Evolutionary conservation across 1,140 invertebrate species (phyloP), one percentile per base, ranked within the genome.

Genomic region (Lasaia peninsularis): DNA sequence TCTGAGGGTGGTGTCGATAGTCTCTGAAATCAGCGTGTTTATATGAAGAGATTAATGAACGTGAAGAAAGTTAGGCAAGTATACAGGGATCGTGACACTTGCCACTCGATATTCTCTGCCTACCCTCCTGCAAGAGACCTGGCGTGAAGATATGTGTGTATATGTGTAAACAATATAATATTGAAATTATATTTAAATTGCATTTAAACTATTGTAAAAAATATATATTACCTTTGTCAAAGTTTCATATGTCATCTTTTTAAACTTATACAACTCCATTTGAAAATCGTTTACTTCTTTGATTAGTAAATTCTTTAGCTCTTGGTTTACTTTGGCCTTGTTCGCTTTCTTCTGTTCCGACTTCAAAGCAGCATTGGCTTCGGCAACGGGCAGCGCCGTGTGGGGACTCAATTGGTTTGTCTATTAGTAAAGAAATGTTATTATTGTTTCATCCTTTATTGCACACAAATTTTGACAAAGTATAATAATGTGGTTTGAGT

Each of bases 261-360:
- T 80, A 57, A 94, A 89, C 35, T 91, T 89, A 60, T 90, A 87
- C 1, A 94, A 66, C 70, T 95, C 93, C 58, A 85, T 78, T 63
- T 92, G 91, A 69, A 95, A 93, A 37, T 91, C 88, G 20, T 90
- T 82, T 1, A 93, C 92, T 90, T 94, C 91, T 54, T 82, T 88
- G 11, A 90, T 57, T 5, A 90, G 72, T 77, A 89, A 87, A 33
- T 75, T 78, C 51, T 69, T 91, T 56, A 88, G 70, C 61, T 73
- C 89, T 34, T 78, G 70, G n/a, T 82, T 69, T 0, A 68, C 71
- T 60, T 84, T 86, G 0, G 70, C 58, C 53, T 76, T 72, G 40
- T 74, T 83, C 0, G 69, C 54, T 53, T 66, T 71, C 20, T 84
- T 78, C 50, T 86, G 79, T 70, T 83, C 82, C 0, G 59, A 70